These are phyloP conservation scores for Drosophila bocki DNA, from an alignment of 1,140 invertebrate species.

Conservation along the genomic window DNA sequence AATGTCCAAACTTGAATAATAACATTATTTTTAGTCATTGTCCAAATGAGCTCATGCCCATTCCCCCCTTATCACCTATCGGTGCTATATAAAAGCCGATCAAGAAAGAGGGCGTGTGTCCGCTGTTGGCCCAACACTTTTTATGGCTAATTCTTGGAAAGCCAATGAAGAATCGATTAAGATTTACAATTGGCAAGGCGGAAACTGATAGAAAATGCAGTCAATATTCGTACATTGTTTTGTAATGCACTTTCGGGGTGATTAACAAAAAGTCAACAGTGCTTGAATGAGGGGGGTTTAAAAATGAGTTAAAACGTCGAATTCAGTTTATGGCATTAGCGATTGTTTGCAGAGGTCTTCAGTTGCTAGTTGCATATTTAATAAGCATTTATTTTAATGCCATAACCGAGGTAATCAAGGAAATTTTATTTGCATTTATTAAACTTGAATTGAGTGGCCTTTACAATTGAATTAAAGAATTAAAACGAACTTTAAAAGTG, in stretches of 20 bases:
- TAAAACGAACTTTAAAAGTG: neutral
- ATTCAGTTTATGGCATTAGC: neutral
- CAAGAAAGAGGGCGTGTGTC: constrained; percentile 55
- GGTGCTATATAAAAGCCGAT: constrained; percentile 45
- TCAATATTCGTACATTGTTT: neutral
- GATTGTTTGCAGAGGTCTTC: neutral
- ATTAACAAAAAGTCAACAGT: constrained; percentile 26
- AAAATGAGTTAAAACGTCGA: constrained; percentile 15
- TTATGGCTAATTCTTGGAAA: constrained; percentile 52
- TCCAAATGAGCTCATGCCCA: constrained; percentile 69
- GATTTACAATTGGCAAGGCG: constrained; percentile 45
- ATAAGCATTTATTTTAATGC: constrained; percentile 8
- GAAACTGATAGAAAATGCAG: constrained; percentile 38
- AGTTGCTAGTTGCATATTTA: constrained; percentile 29
- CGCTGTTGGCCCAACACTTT: constrained; percentile 11
- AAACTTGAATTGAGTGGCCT: neutral
- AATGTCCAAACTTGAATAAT: constrained; percentile 51
- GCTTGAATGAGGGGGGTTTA: constrained; percentile 3
- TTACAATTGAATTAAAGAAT: neutral
- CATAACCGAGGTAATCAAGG: neutral
- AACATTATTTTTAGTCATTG: constrained; percentile 73
- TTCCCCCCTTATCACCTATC: constrained; percentile 25
- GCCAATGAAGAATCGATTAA: constrained; percentile 27
- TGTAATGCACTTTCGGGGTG: constrained; percentile 15
- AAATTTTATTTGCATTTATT: constrained; percentile 3